Conservation (phyloP, 1,140 invertebrate genomes). For the Euwallacea fornicatus region DNA sequence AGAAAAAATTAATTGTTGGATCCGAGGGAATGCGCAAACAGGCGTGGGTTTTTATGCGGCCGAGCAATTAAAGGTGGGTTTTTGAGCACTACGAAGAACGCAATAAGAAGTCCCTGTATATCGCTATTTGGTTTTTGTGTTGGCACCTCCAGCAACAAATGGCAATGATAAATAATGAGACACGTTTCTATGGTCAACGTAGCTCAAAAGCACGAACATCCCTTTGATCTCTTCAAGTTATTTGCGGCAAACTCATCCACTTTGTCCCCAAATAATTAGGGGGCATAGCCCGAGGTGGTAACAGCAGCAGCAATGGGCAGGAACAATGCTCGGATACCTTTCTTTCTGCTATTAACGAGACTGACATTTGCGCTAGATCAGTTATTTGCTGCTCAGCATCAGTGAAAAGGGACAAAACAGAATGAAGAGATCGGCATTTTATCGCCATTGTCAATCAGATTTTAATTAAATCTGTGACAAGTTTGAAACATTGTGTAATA, state of each 20-base stretch:
- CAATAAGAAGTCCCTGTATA: no score
- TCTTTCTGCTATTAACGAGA: neutral
- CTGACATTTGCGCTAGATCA: conserved; percentile 2
- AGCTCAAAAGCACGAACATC: neutral
- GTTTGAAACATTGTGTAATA: conserved; percentile 30
- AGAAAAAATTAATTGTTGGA: conserved; percentile 31
- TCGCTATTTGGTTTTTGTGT: no score
- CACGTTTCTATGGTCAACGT: neutral
- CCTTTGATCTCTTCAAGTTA: conserved; percentile 17
- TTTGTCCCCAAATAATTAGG: conserved; percentile 16
- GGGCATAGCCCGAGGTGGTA: conserved; percentile 3
- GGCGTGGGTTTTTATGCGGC: conserved; percentile 26
- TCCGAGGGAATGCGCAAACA: conserved; percentile 19
- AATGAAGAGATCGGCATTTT: conserved; percentile 21
- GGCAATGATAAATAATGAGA: neutral
- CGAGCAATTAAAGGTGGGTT: conserved; percentile 25
- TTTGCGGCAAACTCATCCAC: conserved; percentile 12
- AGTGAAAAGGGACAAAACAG: conserved; percentile 12
- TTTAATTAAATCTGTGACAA: conserved; percentile 27
- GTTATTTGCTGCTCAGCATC: conserved; percentile 1
- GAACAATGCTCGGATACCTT: conserved; percentile 3
- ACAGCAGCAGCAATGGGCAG: neutral
- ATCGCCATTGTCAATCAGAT: conserved; percentile 28
- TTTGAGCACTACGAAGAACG: conserved; percentile 1
- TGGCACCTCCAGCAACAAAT: no score